Conservation (phyloP, 2,113 vertebrate species). For the Lamprotornis superbus region DNA sequence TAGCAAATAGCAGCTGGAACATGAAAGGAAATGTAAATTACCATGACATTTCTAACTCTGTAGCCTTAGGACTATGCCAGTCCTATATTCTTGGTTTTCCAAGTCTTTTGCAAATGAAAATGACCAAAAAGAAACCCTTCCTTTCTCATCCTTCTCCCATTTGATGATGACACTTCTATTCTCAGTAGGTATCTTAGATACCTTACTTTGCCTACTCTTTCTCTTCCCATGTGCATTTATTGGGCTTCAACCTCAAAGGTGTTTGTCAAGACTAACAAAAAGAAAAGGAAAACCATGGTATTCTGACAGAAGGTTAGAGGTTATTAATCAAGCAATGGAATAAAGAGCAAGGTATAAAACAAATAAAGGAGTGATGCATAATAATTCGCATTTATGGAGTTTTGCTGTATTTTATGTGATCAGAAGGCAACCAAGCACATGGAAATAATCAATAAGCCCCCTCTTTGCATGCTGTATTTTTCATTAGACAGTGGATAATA, state of each 20-base stretch:
- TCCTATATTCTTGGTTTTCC: background rate
- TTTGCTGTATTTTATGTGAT: background rate
- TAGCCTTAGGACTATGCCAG: background rate
- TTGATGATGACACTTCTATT: background rate
- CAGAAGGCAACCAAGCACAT: background rate
- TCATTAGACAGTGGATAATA: background rate
- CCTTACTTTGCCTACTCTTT: background rate
- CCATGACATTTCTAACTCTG: background rate
- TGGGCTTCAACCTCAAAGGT: background rate
- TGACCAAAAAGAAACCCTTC: background rate
- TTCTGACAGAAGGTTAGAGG: background rate
- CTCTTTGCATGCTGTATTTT: background rate
- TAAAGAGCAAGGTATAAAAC: background rate
- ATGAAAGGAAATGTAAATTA: background rate
- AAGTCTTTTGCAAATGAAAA: background rate
- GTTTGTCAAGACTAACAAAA: background rate
- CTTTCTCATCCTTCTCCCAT: background rate
- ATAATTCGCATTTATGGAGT: background rate
- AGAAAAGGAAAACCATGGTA: background rate
- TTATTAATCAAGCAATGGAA: background rate
- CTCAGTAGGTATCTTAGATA: background rate
- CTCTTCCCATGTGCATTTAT: background rate
- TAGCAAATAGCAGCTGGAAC: background rate
- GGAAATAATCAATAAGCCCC: background rate
- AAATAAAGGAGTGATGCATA: background rate